Evolutionary conservation across 2,113 vertebrate genomes (phyloP).

Genomic region (Actenoides lindsayi): DNA sequence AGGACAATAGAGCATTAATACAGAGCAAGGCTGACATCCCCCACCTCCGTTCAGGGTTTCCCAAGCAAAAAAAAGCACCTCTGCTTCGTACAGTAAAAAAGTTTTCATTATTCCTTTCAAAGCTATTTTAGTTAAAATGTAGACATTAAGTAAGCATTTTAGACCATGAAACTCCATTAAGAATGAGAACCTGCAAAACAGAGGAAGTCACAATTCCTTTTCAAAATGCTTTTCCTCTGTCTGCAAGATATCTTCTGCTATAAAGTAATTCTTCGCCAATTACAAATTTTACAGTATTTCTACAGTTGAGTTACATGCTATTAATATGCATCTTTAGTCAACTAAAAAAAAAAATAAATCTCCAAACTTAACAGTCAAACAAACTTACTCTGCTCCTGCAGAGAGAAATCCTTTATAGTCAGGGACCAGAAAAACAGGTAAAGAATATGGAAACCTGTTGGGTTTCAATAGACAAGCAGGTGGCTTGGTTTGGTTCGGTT

Average conservation of each 20-base stretch:
- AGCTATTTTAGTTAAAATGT: background rate
- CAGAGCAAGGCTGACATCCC: background rate
- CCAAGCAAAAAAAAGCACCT: background rate
- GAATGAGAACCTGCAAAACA: background rate
- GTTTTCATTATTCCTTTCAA: background rate
- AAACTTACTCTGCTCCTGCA: background rate
- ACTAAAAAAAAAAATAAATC: background rate
- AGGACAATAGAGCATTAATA: background rate
- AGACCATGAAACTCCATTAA: background rate
- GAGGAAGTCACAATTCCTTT: background rate
- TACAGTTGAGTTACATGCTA: background rate
- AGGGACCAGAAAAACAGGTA: background rate
- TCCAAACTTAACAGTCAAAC: background rate
- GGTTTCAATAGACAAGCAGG: background rate
- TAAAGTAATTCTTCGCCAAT: background rate
- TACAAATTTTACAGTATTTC: background rate
- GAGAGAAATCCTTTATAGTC: background rate
- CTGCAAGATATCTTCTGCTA: background rate
- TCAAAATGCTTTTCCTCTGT: background rate
- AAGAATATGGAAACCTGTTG: background rate
- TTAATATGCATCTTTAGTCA: background rate
- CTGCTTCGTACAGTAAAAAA: background rate
- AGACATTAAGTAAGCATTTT: background rate
- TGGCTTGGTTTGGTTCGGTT: background rate
- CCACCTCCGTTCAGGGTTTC: background rate